Evolutionary conservation across 2,797 vertebrate species (phyloP).

Genomic region (Sylvilagus floridanus): DNA sequence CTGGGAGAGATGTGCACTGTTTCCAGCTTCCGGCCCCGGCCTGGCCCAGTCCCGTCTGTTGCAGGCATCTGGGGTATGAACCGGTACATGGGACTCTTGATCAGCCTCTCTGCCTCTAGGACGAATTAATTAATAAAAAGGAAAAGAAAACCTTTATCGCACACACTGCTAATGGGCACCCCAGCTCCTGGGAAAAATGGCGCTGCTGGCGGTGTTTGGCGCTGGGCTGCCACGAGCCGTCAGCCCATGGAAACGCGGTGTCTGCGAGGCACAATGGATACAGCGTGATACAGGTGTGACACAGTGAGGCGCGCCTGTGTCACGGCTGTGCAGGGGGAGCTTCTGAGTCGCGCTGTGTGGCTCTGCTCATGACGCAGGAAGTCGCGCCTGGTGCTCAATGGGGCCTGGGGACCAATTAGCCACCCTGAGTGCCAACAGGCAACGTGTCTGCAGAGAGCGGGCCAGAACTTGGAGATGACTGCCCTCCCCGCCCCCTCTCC

Average conservation of each 20-base stretch:
- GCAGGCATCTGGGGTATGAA: too few species aligned
- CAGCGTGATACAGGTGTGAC: neutral
- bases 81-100: too few species aligned
- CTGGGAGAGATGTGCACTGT: too few species aligned
- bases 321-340: neutral
- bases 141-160: neutral
- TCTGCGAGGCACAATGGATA: neutral
- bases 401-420: slow-evolving; percentile 83
- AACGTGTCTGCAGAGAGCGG: slow-evolving; percentile 70
- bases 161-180: neutral
- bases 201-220: neutral
- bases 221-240: neutral
- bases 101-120: too few species aligned
- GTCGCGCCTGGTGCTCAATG: slow-evolving; percentile 79
- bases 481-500: slow-evolving; percentile 22
- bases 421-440: slow-evolving; percentile 69
- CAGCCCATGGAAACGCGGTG: neutral
- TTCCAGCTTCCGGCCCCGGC: too few species aligned
- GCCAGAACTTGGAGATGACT: slow-evolving; percentile 59
- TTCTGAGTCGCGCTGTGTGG: slow-evolving; percentile 67
- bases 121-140: too few species aligned
- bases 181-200: neutral
- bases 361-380: slow-evolving; percentile 80
- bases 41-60: too few species aligned
- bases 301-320: neutral